phyloP scores from a whole-genome alignment of 2,113 vertebrate genomes.

The Eonycteris spelaea region DNA sequence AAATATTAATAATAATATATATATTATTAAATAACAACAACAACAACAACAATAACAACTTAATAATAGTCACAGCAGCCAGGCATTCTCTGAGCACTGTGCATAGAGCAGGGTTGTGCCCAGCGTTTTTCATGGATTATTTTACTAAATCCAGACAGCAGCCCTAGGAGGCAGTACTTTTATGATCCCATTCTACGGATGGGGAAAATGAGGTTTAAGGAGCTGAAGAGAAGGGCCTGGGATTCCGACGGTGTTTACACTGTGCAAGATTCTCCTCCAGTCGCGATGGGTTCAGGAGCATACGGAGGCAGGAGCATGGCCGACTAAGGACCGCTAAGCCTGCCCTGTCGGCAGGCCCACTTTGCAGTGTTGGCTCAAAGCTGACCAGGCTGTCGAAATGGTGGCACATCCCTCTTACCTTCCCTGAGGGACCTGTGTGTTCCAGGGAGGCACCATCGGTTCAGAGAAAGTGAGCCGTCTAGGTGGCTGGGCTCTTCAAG shows the following conservation, averaged over 20 bases:
- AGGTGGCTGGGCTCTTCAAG: not conserved
- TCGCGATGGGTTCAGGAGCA: not conserved
- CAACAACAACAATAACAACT: not conserved
- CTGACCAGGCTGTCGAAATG: not conserved
- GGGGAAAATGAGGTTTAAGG: not conserved
- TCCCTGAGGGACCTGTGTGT: not conserved
- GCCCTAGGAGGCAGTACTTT: not conserved
- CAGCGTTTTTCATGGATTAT: not conserved
- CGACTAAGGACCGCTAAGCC: accelerated
- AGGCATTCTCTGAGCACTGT: not conserved
- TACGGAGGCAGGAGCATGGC: not conserved
- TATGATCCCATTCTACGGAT: not conserved
- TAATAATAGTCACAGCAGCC: not conserved
- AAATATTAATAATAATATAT: not conserved
- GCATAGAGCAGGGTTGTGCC: accelerated
- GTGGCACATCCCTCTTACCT: not conserved
- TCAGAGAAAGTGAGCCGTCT: not conserved
- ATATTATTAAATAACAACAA: not conserved
- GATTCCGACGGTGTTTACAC: accelerated
- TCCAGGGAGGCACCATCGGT: not conserved
- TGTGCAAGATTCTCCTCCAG: not conserved
- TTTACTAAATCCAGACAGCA: not conserved
- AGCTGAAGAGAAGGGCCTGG: not conserved
- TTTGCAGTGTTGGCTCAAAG: not conserved
- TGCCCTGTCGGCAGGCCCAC: not conserved